A percentile compares a stretch with the other conserved stretches of the same genome.
Evolutionary conservation across 30 jellyfish, hydroid and myxozoan species (phyloP).

Genomic region (Aurelia coerulea): DNA sequence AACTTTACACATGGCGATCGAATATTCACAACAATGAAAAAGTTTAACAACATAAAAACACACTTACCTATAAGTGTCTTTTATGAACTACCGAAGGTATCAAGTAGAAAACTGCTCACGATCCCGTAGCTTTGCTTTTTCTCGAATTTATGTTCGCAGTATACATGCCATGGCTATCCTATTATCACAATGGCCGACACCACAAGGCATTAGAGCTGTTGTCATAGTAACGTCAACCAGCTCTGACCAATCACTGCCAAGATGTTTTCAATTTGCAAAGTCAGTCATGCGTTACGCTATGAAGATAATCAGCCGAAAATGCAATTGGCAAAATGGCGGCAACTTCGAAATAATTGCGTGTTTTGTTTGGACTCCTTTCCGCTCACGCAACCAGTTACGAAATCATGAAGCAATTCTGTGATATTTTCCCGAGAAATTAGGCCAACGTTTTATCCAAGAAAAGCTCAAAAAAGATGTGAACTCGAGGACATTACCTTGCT

Average conservation of each 20-base stretch:
- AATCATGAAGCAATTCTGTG: too few relatives aligned
- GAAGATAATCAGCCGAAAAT: constrained; percentile 40
- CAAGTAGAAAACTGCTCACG: constrained; percentile 14
- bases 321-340: constrained; percentile 67
- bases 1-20: constrained; percentile 62
- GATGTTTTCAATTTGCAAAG: constrained; percentile 23
- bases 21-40: background rate
- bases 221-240: constrained; percentile 85
- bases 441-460: too few relatives aligned
- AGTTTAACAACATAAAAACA: background rate
- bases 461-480: too few relatives aligned
- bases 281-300: constrained; percentile 73
- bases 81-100: background rate
- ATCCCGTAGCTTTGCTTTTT: constrained; percentile 29
- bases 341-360: constrained; percentile 48
- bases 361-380: constrained; percentile 5
- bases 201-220: constrained; percentile 77
- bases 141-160: constrained; percentile 31
- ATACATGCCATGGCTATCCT: constrained; percentile 80
- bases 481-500: constrained; percentile 5
- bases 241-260: constrained; percentile 54
- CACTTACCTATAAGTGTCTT: constrained; percentile 29
- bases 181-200: constrained; percentile 86
- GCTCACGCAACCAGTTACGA: background rate
- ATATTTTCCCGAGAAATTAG: too few relatives aligned